These are phyloP conservation scores for Nebria salina DNA, from an alignment of 2,888 invertebrate species.

Conservation along the genomic window DNA sequence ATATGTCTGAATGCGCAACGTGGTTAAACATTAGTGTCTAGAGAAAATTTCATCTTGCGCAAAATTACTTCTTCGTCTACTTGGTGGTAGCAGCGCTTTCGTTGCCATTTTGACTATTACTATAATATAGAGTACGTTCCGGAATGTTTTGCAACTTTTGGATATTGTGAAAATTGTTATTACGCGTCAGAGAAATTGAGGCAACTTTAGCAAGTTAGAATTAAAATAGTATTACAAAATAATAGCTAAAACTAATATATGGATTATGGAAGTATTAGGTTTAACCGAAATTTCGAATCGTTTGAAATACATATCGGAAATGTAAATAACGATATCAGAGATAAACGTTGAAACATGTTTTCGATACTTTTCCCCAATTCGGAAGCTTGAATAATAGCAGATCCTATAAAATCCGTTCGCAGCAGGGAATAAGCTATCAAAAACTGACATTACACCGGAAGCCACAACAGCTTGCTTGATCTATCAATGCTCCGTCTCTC, in stretches of 20 bases:
- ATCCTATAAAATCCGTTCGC: conserved; percentile 14
- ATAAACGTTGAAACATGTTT: conserved; percentile 1
- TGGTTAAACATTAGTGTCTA: conserved; percentile 44
- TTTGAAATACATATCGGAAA: not conserved
- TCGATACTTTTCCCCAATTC: conserved; percentile 30
- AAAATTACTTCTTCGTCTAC: conserved; percentile 37
- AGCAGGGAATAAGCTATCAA: conserved; percentile 39
- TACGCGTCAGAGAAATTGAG: conserved; percentile 20
- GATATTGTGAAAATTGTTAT: conserved; percentile 38
- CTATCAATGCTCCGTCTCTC: conserved; percentile 25
- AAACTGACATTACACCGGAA: conserved; percentile 42
- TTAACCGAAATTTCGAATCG: too few relatives aligned
- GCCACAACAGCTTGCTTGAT: conserved; percentile 37
- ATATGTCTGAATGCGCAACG: conserved; percentile 35
- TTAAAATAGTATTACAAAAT: not conserved
- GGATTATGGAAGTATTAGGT: too few relatives aligned
- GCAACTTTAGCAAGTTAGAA: not conserved
- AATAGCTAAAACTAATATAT: too few relatives aligned
- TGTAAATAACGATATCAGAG: conserved; percentile 5
- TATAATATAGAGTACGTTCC: conserved; percentile 35
- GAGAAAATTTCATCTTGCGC: conserved; percentile 46
- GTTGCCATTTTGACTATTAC: not conserved
- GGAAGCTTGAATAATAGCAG: conserved; percentile 35
- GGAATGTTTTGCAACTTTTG: conserved; percentile 37
- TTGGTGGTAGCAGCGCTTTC: not conserved